These are phyloP conservation scores for Trypoxylus dichotomus DNA, from an alignment of 1,140 invertebrate genomes.

Conservation along the genomic window DNA sequence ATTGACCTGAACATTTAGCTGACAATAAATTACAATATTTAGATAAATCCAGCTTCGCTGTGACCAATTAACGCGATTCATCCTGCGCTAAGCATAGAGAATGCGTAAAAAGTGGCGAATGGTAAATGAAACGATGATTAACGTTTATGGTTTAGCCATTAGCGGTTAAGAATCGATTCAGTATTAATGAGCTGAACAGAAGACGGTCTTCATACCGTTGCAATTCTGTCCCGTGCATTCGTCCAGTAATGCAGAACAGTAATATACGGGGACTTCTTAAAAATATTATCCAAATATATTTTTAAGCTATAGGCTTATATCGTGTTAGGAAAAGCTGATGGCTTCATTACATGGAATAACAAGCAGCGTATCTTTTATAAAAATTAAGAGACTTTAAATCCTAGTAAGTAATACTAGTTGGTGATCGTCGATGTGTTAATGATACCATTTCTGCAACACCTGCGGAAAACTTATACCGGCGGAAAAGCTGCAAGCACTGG, in stretches of 20 bases:
- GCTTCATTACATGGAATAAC: too few relatives aligned
- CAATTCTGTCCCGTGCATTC: not conserved
- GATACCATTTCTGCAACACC: too few relatives aligned
- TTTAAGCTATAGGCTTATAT: too few relatives aligned
- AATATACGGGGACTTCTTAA: too few relatives aligned
- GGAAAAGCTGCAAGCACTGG: too few relatives aligned
- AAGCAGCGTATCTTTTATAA: too few relatives aligned
- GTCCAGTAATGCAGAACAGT: not conserved
- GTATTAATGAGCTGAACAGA: not conserved
- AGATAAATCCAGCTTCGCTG: not conserved
- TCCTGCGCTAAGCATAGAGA: not conserved
- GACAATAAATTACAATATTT: not conserved
- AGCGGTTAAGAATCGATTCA: not conserved
- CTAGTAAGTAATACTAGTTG: too few relatives aligned
- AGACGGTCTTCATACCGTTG: not conserved
- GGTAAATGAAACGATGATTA: not conserved
- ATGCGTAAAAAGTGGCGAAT: not conserved
- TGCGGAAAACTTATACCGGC: too few relatives aligned
- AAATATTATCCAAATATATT: too few relatives aligned
- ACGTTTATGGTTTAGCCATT: not conserved
- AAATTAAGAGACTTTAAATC: too few relatives aligned
- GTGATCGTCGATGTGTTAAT: too few relatives aligned
- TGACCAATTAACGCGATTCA: not conserved
- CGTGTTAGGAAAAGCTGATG: too few relatives aligned
- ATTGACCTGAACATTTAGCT: not conserved